phyloP scores from a whole-genome alignment of 2,888 invertebrate genomes.

The Acrocyrtus sp. region DNA sequence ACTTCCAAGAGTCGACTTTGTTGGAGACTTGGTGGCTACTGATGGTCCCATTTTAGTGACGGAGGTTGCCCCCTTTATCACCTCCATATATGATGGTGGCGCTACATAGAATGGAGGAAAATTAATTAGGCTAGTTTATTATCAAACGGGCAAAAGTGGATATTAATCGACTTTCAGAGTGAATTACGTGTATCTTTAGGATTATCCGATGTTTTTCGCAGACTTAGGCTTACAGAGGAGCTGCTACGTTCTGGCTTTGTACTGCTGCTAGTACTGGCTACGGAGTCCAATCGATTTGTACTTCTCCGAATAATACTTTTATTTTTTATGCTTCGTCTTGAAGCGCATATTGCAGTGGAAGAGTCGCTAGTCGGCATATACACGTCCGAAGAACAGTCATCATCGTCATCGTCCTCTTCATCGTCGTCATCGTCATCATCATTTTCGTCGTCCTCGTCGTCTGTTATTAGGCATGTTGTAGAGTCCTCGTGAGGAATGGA shows the following conservation, averaged over 20 bases:
- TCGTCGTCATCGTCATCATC: constrained; percentile 33
- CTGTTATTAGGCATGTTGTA: constrained; percentile 41
- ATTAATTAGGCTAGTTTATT: neutral
- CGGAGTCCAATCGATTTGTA: constrained; percentile 39
- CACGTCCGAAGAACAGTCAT: constrained; percentile 45
- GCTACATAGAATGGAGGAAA: constrained; percentile 29
- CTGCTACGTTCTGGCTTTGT: constrained; percentile 41
- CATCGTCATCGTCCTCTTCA: constrained; percentile 40
- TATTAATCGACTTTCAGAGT: neutral
- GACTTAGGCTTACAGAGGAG: constrained; percentile 35
- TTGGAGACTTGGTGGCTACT: constrained; percentile 18
- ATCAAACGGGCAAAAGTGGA: neutral
- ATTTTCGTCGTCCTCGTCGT: constrained; percentile 31
- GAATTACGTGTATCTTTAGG: constrained; percentile 36
- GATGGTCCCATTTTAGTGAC: constrained; percentile 29
- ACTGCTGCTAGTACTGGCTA: constrained; percentile 40
- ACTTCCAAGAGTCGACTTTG: constrained; percentile 28
- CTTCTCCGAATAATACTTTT: constrained; percentile 21
- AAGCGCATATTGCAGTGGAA: constrained; percentile 32
- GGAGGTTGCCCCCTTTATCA: constrained; percentile 37
- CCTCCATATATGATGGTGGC: constrained; percentile 55
- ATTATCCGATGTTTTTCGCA: constrained; percentile 26
- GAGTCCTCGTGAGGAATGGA: constrained; percentile 47
- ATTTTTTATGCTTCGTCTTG: constrained; percentile 55
- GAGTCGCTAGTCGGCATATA: constrained; percentile 52